Conservation (phyloP, 1,140 invertebrate genomes). For the Nephila pilipes region DNA sequence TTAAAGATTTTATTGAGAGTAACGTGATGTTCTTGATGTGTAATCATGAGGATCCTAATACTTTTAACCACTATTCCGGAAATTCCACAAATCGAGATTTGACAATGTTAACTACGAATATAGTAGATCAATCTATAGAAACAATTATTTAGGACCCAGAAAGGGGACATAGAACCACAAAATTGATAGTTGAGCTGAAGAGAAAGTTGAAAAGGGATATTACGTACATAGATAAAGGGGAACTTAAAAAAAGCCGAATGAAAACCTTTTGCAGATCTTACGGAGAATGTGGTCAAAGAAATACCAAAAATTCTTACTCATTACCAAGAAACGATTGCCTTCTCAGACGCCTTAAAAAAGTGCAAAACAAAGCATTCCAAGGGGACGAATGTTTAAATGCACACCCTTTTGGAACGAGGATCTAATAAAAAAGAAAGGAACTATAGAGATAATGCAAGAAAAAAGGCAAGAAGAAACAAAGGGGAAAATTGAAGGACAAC, state of each 20-base stretch:
- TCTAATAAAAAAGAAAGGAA: too few relatives aligned
- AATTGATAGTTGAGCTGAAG: not conserved
- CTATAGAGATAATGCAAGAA: slow-evolving; percentile 1
- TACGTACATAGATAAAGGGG: not conserved
- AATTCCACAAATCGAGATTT: slow-evolving; percentile 5
- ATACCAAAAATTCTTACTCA: not conserved
- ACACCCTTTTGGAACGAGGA: too few relatives aligned
- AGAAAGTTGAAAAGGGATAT: not conserved
- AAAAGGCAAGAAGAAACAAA: not conserved
- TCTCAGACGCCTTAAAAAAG: too few relatives aligned
- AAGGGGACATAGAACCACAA: not conserved
- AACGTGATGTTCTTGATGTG: not conserved
- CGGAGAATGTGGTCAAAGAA: not conserved
- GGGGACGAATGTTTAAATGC: not conserved
- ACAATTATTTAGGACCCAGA: not conserved
- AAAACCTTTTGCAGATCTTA: too few relatives aligned
- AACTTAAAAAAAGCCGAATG: too few relatives aligned
- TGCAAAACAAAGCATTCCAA: too few relatives aligned
- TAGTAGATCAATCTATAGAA: not conserved
- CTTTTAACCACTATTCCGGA: not conserved
- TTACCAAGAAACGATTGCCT: not conserved
- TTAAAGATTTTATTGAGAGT: not conserved
- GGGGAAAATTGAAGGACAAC: not conserved
- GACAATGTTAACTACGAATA: not conserved
- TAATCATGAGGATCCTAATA: too few relatives aligned